Percentiles rank a stretch among this genome's conserved stretches.
Conservation (phyloP, 2,888 invertebrate genomes). For the Drosophila greeni region DNA sequence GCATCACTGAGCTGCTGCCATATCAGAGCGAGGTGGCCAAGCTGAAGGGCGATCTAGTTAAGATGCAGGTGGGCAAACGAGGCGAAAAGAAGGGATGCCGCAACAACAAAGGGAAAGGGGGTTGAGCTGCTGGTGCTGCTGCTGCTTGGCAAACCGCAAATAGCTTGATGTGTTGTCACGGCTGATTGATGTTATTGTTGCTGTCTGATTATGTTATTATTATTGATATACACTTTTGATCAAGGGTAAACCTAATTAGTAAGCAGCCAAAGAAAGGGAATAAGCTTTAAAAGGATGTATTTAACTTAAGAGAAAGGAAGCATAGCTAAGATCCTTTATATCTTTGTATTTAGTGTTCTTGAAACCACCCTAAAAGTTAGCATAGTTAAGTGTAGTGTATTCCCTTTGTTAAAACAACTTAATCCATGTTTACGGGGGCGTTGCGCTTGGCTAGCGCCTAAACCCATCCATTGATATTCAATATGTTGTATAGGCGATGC, state of each 20-base stretch:
- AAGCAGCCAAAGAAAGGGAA: background rate
- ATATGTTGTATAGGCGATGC: slow-evolving; percentile 54
- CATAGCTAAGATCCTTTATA: too few relatives aligned
- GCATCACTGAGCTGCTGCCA: slow-evolving; percentile 82
- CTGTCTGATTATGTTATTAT: slow-evolving; percentile 18
- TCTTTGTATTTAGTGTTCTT: background rate
- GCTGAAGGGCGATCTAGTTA: slow-evolving; percentile 84
- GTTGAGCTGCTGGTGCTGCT: too few relatives aligned
- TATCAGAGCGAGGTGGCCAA: slow-evolving; percentile 84
- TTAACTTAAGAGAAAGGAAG: background rate
- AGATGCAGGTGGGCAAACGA: slow-evolving; percentile 82
- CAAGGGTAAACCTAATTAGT: background rate
- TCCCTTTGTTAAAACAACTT: background rate
- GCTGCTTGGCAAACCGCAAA: slow-evolving; percentile 27
- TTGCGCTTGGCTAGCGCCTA: slow-evolving; percentile 66
- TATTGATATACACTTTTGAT: slow-evolving; percentile 5
- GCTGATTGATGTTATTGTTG: slow-evolving; percentile 25
- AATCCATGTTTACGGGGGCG: slow-evolving; percentile 41
- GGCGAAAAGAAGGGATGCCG: background rate
- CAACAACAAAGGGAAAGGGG: background rate
- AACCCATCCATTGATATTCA: slow-evolving; percentile 62
- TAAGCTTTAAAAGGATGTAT: background rate
- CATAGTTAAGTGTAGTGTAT: background rate
- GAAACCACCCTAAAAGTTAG: background rate
- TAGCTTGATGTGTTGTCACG: slow-evolving; percentile 34